Percentiles rank a stretch among this genome's conserved stretches.
Evolutionary conservation across 2,888 invertebrate species (phyloP).

Genomic region (Chalcis sispes): DNA sequence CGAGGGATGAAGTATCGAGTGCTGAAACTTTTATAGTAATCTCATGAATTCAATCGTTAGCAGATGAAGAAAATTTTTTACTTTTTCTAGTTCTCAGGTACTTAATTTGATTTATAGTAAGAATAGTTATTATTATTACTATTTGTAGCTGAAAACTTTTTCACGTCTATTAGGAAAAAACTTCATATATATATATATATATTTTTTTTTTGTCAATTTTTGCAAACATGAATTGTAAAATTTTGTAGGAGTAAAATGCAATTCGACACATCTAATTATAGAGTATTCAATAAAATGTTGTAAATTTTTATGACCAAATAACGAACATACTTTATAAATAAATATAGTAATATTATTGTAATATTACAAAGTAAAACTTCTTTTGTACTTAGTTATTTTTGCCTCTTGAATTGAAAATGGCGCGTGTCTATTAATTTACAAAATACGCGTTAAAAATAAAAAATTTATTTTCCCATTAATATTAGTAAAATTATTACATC

Average conservation of each 20-base stretch:
- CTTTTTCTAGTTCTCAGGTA: constrained; percentile 22
- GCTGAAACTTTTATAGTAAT: constrained; percentile 27
- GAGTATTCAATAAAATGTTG: constrained; percentile 51
- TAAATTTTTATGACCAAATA: constrained; percentile 56
- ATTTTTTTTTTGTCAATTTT: constrained; percentile 14
- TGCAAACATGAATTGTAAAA: constrained; percentile 36
- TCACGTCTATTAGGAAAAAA: constrained; percentile 21
- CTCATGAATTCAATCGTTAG: constrained; percentile 27
- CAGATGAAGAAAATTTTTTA: constrained; percentile 32
- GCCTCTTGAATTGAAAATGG: background rate
- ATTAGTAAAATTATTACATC: too few species aligned
- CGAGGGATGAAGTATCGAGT: constrained; percentile 10
- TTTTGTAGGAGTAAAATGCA: constrained; percentile 35
- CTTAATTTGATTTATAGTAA: constrained; percentile 42
- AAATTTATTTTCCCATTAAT: too few species aligned
- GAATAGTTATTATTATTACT: constrained; percentile 16
- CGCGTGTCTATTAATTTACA: too few species aligned
- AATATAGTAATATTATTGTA: constrained; percentile 53
- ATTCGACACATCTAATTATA: constrained; percentile 43
- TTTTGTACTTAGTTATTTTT: constrained; percentile 18
- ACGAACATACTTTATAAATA: constrained; percentile 53
- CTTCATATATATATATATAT: constrained; percentile 7
- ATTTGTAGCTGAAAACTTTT: background rate
- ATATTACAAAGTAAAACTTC: constrained; percentile 49
- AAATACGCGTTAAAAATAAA: too few species aligned